These are phyloP conservation scores for Cerceris ruficornis DNA, from an alignment of 2,888 invertebrate species.

Conservation along the genomic window DNA sequence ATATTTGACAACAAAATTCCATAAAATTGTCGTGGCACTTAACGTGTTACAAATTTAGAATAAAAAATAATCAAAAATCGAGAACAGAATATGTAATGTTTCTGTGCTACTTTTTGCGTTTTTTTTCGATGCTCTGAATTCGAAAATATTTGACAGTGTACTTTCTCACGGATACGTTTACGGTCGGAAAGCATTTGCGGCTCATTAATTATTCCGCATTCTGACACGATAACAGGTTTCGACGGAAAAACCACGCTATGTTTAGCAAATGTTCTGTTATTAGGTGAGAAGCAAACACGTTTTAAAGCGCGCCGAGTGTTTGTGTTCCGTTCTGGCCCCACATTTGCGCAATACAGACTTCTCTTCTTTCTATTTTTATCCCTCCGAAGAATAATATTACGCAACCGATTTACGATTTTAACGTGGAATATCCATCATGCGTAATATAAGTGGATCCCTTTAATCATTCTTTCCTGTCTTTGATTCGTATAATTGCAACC, in stretches of 20 bases:
- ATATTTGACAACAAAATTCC: too few species aligned
- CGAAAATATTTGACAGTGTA: background rate
- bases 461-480: too few species aligned
- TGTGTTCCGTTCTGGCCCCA: background rate
- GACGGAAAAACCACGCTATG: background rate
- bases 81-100: too few species aligned
- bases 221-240: background rate
- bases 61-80: too few species aligned
- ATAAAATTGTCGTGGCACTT: too few species aligned
- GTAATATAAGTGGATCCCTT: too few species aligned
- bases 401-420: too few species aligned
- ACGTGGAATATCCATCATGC: too few species aligned
- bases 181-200: background rate
- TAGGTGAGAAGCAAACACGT: conserved; percentile 4
- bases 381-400: background rate
- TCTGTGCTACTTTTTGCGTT: too few species aligned
- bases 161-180: background rate
- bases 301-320: background rate
- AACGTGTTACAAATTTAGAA: too few species aligned
- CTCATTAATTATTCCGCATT: background rate
- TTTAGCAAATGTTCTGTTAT: background rate
- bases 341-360: background rate
- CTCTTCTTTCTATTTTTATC: background rate
- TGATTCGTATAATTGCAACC: too few species aligned
- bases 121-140: too few species aligned